Conservation (phyloP, 2,888 invertebrate genomes). For the Thymelicus lineola region DNA sequence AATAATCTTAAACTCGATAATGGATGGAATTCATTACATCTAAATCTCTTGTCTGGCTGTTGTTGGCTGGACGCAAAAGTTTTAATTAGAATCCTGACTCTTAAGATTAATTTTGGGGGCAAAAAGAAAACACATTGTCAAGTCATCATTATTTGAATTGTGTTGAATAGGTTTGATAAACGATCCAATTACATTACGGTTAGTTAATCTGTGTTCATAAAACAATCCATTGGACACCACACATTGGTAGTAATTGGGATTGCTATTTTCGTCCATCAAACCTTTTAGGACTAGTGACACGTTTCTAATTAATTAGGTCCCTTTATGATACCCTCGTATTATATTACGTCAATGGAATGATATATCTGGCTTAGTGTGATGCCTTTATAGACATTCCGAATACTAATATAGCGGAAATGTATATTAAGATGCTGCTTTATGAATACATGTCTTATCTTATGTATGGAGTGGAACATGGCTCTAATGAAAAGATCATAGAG, state of each 20-base stretch:
- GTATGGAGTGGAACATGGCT: neutral
- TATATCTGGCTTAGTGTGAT: conserved; percentile 5
- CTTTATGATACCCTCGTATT: conserved; percentile 40
- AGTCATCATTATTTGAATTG: too few species aligned
- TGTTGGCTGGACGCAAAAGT: neutral
- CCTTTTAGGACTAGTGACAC: conserved; percentile 39
- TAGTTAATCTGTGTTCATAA: conserved; percentile 3
- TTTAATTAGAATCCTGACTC: neutral
- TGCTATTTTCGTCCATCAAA: conserved; percentile 25
- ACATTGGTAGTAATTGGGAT: conserved; percentile 35
- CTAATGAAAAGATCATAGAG: neutral
- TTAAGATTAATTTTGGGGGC: neutral
- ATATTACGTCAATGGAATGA: conserved; percentile 8
- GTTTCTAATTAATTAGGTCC: conserved; percentile 47
- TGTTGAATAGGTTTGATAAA: too few species aligned
- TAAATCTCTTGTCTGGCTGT: too few species aligned
- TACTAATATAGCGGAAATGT: conserved; percentile 6
- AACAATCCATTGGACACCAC: neutral
- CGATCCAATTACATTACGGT: neutral
- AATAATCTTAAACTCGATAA: too few species aligned
- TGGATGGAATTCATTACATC: too few species aligned
- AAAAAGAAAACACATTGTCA: neutral
- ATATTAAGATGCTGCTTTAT: neutral
- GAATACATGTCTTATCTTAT: neutral
- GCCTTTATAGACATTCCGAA: neutral